Conservation (phyloP, 2,113 vertebrate genomes). For the Eurypyga helias region DNA sequence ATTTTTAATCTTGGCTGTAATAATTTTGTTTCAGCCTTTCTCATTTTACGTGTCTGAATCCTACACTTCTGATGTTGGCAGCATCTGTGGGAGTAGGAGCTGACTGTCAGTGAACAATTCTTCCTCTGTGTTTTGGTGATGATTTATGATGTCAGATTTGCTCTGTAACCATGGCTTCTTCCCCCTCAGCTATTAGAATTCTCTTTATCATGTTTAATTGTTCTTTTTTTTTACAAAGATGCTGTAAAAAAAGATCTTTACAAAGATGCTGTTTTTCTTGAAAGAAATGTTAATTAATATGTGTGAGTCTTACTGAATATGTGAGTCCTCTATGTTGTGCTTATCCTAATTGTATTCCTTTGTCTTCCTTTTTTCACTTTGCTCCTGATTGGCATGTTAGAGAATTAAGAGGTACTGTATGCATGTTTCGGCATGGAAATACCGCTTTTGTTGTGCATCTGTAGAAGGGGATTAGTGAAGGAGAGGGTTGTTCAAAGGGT, state of each 20-base stretch:
- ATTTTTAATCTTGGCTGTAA: background rate
- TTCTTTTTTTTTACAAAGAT: background rate
- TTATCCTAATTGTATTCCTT: slow-evolving; percentile 69
- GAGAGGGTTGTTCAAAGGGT: background rate
- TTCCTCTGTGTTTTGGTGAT: background rate
- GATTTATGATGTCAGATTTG: slow-evolving; percentile 2
- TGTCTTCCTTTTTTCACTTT: slow-evolving; percentile 65
- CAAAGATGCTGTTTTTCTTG: background rate
- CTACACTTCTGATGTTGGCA: background rate
- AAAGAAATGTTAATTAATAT: background rate
- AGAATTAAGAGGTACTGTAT: slow-evolving; percentile 73
- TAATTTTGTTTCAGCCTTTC: background rate
- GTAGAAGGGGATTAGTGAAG: background rate
- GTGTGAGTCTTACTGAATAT: slow-evolving; percentile 16
- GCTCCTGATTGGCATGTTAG: slow-evolving; percentile 68
- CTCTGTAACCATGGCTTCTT: slow-evolving; percentile 6
- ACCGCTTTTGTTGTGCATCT: background rate
- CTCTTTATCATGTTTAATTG: background rate
- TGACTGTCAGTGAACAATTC: background rate
- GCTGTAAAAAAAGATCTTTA: too few species aligned
- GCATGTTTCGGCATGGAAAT: slow-evolving; percentile 68
- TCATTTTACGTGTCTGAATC: background rate
- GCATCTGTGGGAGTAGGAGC: slow-evolving; percentile 7
- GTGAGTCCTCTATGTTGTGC: slow-evolving; percentile 32
- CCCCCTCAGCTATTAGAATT: background rate